Evolutionary conservation across 2,113 vertebrate genomes (phyloP).

Genomic region (Sebastes fasciatus): DNA sequence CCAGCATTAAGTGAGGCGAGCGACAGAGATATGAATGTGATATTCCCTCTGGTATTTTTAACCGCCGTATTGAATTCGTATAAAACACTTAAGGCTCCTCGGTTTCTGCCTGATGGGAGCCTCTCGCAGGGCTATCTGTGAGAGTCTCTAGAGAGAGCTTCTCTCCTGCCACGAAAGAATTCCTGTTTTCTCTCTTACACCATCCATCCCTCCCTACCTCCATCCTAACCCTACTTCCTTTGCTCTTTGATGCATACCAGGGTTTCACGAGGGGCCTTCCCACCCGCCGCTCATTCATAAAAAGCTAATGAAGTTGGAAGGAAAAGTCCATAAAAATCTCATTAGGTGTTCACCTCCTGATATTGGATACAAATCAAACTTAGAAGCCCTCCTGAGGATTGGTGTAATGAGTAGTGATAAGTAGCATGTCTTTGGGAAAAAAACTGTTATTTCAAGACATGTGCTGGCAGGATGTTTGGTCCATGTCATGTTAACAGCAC

Average conservation of each 20-base stretch:
- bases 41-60: slow-evolving; percentile 89
- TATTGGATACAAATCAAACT: slow-evolving; percentile 81
- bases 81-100: slow-evolving; percentile 85
- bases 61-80: slow-evolving; percentile 85
- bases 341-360: slow-evolving; percentile 77
- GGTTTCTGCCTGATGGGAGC: slow-evolving; percentile 77
- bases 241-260: slow-evolving; percentile 67
- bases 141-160: slow-evolving; percentile 81
- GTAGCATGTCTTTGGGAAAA: slow-evolving; percentile 48
- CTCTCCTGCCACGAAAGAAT: slow-evolving; percentile 73
- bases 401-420: slow-evolving; percentile 67
- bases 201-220: slow-evolving; percentile 61
- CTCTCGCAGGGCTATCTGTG: slow-evolving; percentile 79
- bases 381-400: slow-evolving; percentile 74
- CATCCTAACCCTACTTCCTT: slow-evolving; percentile 38
- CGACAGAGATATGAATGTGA: slow-evolving; percentile 84
- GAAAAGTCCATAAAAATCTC: slow-evolving; percentile 83
- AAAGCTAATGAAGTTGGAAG: slow-evolving; percentile 83
- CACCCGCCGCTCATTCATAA: slow-evolving; percentile 76
- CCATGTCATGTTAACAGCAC: slow-evolving; percentile 40
- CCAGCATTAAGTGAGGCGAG: slow-evolving; percentile 81
- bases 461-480: slow-evolving; percentile 44
- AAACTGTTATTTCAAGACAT: slow-evolving; percentile 40
- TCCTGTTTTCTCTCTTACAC: slow-evolving; percentile 67
- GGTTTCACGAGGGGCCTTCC: slow-evolving; percentile 55